Conservation (phyloP, 2,888 invertebrate genomes). For the Drosophila mimica region DNA sequence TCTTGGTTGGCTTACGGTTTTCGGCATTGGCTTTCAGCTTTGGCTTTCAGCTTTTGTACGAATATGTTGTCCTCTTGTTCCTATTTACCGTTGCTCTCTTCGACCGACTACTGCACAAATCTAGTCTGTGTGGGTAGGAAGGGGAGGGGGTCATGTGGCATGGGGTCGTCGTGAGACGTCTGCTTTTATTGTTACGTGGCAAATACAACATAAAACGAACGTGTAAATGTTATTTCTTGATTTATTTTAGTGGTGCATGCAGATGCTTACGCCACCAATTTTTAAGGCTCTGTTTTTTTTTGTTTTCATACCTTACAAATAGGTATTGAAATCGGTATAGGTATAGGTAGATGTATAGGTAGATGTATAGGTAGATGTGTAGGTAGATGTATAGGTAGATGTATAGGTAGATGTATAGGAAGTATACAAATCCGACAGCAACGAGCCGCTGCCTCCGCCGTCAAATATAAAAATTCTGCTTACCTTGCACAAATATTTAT, state of each 20-base stretch:
- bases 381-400: constrained; percentile 3
- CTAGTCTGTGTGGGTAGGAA: constrained; percentile 44
- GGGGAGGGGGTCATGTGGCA: background rate
- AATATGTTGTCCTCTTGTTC: constrained; percentile 41
- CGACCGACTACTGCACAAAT: constrained; percentile 37
- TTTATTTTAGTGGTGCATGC: constrained; percentile 79
- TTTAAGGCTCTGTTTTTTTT: constrained; percentile 42
- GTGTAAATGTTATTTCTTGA: constrained; percentile 80
- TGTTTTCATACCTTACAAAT: constrained; percentile 21
- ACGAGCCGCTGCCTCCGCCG: constrained; percentile 26
- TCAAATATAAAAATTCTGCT: constrained; percentile 76
- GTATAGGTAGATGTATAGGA: constrained; percentile 1
- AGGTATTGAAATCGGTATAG: constrained; percentile 1
- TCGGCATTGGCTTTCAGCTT: constrained; percentile 42
- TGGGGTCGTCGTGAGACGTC: constrained; percentile 29
- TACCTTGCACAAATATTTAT: constrained; percentile 79
- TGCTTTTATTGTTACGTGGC: constrained; percentile 76
- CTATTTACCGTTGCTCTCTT: constrained; percentile 45
- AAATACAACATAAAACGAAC: constrained; percentile 78
- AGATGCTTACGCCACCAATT: constrained; percentile 76
- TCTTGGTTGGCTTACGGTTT: constrained; percentile 71
- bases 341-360: constrained; percentile 1
- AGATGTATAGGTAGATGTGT: background rate
- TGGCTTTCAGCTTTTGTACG: constrained; percentile 31
- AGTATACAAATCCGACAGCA: constrained; percentile 27